phyloP scores from a whole-genome alignment of 2,113 vertebrate genomes.

The Clarias magur region DNA sequence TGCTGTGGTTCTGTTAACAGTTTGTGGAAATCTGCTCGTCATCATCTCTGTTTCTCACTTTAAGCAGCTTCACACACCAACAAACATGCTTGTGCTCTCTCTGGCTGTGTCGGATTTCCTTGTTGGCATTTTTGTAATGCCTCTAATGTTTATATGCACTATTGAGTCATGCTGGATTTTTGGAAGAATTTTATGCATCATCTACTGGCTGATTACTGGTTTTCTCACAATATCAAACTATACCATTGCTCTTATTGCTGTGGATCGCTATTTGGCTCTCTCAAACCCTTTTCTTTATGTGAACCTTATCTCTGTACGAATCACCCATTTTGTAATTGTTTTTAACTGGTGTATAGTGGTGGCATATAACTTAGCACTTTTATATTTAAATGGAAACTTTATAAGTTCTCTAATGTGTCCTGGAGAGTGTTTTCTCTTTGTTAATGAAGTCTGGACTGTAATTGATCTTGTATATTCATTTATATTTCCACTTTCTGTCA shows the following conservation, averaged over 20 bases:
- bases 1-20: no score
- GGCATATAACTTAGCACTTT: conserved; percentile 26
- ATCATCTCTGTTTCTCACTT: no score
- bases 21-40: no score
- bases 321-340: background rate
- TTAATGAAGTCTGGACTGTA: conserved; percentile 38
- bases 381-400: conserved; percentile 35
- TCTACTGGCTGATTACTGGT: conserved; percentile 27
- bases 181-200: conserved; percentile 24
- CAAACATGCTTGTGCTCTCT: no score
- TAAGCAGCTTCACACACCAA: no score
- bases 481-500: conserved; percentile 10
- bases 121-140: conserved; percentile 69
- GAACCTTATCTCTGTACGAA: conserved; percentile 21
- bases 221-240: conserved; percentile 28
- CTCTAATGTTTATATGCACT: conserved; percentile 28
- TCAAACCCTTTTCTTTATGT: conserved; percentile 48
- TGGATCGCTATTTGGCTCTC: conserved; percentile 47
- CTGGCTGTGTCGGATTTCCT: conserved; percentile 31
- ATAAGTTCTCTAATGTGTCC: conserved; percentile 57
- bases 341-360: conserved; percentile 22
- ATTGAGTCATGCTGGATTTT: conserved; percentile 29
- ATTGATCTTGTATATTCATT: conserved; percentile 38
- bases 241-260: conserved; percentile 24
- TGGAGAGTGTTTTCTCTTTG: conserved; percentile 12